Percentiles rank a stretch among this genome's conserved stretches.
Evolutionary conservation across 2,888 invertebrate genomes (phyloP).

Genomic region (Plagiodera versicolora): DNA sequence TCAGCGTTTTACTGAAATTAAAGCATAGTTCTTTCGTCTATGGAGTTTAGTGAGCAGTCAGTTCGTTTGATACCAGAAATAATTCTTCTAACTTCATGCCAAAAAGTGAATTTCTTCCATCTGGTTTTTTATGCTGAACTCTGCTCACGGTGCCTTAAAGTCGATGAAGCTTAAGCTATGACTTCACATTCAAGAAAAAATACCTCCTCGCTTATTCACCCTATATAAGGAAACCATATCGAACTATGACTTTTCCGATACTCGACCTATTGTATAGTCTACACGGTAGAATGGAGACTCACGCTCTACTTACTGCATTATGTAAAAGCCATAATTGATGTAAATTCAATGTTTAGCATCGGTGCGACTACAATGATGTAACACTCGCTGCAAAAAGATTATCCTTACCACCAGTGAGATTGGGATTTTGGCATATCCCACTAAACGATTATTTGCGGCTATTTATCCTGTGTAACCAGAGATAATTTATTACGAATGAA

Average conservation of each 20-base stretch:
- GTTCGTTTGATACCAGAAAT: too few relatives aligned
- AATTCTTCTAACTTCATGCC: too few relatives aligned
- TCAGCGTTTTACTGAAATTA: too few relatives aligned
- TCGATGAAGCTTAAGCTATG: too few relatives aligned
- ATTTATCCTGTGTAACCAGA: neutral
- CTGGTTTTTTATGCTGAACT: too few relatives aligned
- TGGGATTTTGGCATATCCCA: constrained; percentile 25
- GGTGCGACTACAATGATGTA: constrained; percentile 40
- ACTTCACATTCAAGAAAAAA: neutral
- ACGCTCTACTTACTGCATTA: constrained; percentile 53
- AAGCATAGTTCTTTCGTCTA: too few relatives aligned
- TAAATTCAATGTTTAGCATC: constrained; percentile 52
- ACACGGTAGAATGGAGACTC: constrained; percentile 50
- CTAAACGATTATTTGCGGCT: neutral
- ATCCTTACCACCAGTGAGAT: constrained; percentile 24
- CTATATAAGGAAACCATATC: neutral
- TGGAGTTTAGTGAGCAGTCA: too few relatives aligned
- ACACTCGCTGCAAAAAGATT: constrained; percentile 25
- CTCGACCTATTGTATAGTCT: constrained; percentile 24
- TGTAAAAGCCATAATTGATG: constrained; percentile 54
- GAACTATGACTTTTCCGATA: neutral
- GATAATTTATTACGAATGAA: neutral
- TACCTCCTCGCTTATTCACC: neutral
- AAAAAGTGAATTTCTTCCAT: too few relatives aligned
- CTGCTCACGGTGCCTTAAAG: too few relatives aligned